phyloP scores from a whole-genome alignment of 2,888 invertebrate species.

The Margaritifera margaritifera region DNA sequence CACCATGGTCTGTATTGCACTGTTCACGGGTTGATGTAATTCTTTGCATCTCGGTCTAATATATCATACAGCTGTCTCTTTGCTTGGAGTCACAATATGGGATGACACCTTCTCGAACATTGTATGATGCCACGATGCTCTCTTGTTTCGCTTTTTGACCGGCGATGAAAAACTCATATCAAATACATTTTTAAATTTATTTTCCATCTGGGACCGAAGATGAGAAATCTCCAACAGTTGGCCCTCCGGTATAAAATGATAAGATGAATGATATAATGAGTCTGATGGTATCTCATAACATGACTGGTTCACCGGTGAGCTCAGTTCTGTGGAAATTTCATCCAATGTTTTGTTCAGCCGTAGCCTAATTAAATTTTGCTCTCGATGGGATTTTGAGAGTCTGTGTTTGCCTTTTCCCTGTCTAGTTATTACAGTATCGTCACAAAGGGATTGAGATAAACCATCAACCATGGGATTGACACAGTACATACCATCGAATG shows the following conservation, averaged over 20 bases:
- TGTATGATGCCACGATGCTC: conserved; percentile 52
- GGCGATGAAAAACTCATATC: conserved; percentile 27
- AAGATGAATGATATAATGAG: conserved; percentile 37
- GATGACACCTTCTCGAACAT: conserved; percentile 41
- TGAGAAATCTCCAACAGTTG: conserved; percentile 27
- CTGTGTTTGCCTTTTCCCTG: conserved; percentile 22
- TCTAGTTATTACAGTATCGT: conserved; percentile 34
- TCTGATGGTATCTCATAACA: conserved; percentile 36
- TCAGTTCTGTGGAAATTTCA: too few relatives aligned
- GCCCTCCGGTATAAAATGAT: conserved; percentile 23
- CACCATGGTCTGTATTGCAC: too few relatives aligned
- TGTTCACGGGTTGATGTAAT: not conserved
- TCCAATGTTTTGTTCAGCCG: too few relatives aligned
- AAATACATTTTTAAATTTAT: conserved; percentile 19
- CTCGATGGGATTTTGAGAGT: conserved; percentile 33
- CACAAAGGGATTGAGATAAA: conserved; percentile 40
- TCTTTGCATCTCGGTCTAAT: not conserved
- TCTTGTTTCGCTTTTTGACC: conserved; percentile 33
- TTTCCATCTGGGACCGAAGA: conserved; percentile 29
- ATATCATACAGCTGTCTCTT: conserved; percentile 36
- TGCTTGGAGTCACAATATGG: conserved; percentile 27
- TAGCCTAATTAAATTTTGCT: conserved; percentile 30
- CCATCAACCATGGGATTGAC: conserved; percentile 36
- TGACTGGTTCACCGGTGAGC: conserved; percentile 16
- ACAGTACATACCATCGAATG: conserved; percentile 61